Conservation (phyloP, 2,797 vertebrate genomes). For the Sebastes miniatus region DNA sequence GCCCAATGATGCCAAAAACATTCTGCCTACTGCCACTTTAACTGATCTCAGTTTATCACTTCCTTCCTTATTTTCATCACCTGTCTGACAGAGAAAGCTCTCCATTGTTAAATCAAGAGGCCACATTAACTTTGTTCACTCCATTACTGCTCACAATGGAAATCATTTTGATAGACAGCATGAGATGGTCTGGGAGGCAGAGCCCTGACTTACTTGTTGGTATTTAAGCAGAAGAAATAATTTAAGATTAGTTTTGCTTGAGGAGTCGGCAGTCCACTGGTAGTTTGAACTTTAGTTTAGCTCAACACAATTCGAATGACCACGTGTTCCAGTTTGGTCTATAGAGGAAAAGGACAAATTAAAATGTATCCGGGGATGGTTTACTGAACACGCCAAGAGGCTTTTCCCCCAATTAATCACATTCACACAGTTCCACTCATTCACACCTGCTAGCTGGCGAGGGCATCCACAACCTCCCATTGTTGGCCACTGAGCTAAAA, state of each 20-base stretch:
- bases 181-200: background rate
- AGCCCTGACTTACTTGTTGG: background rate
- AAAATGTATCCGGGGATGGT: constrained; percentile 10
- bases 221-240: constrained; percentile 28
- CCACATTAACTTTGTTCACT: background rate
- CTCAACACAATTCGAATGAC: constrained; percentile 13
- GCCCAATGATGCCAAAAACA: too few relatives aligned
- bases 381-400: background rate
- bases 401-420: background rate
- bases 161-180: constrained; percentile 22
- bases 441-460: background rate
- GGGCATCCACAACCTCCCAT: background rate
- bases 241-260: constrained; percentile 61
- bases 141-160: constrained; percentile 18
- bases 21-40: background rate
- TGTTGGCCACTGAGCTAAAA: background rate
- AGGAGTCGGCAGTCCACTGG: constrained; percentile 9
- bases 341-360: constrained; percentile 7
- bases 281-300: constrained; percentile 24
- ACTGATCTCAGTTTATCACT: background rate
- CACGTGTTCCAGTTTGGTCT: background rate
- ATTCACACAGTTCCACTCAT: background rate
- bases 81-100: background rate
- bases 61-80: background rate
- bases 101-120: background rate